Conservation (phyloP, 1,140 invertebrate genomes). For the Procambarus virginalis region DNA sequence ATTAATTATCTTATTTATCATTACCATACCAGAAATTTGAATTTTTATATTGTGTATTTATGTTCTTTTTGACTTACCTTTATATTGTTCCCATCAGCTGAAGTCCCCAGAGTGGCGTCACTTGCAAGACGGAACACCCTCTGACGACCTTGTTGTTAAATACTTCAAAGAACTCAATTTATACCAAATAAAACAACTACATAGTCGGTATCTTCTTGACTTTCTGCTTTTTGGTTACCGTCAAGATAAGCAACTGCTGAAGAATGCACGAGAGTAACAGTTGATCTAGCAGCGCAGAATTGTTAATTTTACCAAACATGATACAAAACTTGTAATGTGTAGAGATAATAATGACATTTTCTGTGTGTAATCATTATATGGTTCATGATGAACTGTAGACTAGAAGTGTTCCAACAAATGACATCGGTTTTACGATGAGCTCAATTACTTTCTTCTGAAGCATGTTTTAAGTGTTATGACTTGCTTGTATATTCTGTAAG, state of each 20-base stretch:
- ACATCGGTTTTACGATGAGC: no score
- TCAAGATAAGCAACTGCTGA: background rate
- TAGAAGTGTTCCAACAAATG: no score
- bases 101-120: slow-evolving; percentile 6
- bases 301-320: background rate
- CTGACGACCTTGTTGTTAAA: background rate
- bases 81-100: background rate
- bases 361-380: no score
- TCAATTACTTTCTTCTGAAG: no score
- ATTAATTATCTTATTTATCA: no score
- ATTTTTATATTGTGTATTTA: background rate
- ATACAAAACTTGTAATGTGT: no score
- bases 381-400: no score
- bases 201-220: background rate
- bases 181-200: background rate
- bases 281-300: background rate
- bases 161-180: background rate
- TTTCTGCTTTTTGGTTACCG: background rate
- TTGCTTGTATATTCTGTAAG: no score
- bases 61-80: background rate
- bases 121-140: background rate
- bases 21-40: no score
- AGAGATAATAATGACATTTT: no score
- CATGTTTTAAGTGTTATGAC: no score
- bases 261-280: background rate